Evolutionary conservation across 2,888 invertebrate genomes (phyloP), one percentile per base, ranked within the genome.

Genomic region (Belgica antarctica): DNA sequence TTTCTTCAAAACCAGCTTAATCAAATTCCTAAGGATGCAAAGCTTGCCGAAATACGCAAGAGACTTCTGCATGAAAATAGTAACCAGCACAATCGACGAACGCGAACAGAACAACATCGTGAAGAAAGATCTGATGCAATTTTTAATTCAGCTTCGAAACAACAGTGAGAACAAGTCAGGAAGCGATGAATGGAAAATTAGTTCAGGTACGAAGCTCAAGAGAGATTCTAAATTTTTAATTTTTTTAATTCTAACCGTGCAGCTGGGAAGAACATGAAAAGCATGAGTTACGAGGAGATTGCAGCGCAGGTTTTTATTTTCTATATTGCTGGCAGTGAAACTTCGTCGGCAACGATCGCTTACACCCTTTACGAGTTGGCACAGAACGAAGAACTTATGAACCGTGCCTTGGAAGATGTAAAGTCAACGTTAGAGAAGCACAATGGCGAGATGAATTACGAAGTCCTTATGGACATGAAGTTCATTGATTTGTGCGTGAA

Each of bases 91-190:
- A 12, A 76, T 83, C 7, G 75, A 78, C 24, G 77, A 77, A 70
- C 77, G 83, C n/a, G 80, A 81, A 72, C 70, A 75, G 1, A 75
- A 79, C 28, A 79, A 81, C 46, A 75, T 80, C 3, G 74, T 76
- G 1, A 76, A 81, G 7, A 79, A 79, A 71, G 83, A 83, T 74
- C 75, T 83, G 71, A 75, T 83, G 73, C 81, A 83, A 72, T 72
- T 81, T 66, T 74, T 83, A 34, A 79, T 83, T 66, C 78, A 81
- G 46, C 72, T 82, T 25, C 77, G 80, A n/a, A 80, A 82, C 36
- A 76, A 77, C 1, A 78, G 15, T 3, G 41, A 41, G 3, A 7
- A 52, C 22, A n/a, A 52, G 41, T 34, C 77, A 62, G n/a, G n/a
- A n/a, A n/a, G n/a, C n/a, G 72, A 72, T 61, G 77, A 78, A 28